phyloP scores from a whole-genome alignment of 2,888 invertebrate genomes.

The Melanotus villosus region DNA sequence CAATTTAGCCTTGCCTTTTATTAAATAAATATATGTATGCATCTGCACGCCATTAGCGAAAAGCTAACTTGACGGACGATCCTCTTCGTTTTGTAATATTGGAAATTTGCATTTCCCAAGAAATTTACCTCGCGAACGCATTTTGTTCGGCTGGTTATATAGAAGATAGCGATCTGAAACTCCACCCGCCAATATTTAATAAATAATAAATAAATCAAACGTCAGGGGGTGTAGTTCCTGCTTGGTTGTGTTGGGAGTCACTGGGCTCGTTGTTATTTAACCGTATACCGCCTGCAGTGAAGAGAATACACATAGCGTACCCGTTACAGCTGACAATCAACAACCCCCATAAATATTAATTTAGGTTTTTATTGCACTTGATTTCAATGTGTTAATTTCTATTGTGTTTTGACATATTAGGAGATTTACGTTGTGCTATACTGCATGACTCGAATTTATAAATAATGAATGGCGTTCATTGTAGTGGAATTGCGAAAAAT shows the following conservation, averaged over 20 bases:
- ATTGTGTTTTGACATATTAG: conserved; percentile 60
- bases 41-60: background rate
- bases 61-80: background rate
- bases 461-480: too few relatives aligned
- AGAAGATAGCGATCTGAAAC: background rate
- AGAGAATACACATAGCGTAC: conserved; percentile 49
- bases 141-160: background rate
- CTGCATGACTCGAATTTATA: background rate
- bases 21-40: too few relatives aligned
- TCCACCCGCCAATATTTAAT: conserved; percentile 23
- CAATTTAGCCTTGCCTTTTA: background rate
- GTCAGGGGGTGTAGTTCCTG: conserved; percentile 55
- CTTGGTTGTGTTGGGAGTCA: conserved; percentile 44
- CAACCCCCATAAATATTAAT: conserved; percentile 63
- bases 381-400: conserved; percentile 60
- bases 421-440: conserved; percentile 7
- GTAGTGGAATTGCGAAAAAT: too few relatives aligned
- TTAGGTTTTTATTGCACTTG: conserved; percentile 60
- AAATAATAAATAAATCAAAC: conserved; percentile 51
- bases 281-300: conserved; percentile 49
- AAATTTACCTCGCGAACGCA: background rate
- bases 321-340: conserved; percentile 53
- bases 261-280: conserved; percentile 46
- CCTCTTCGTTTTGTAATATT: background rate
- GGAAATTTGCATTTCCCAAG: background rate